Base-by-base conservation (phyloP, 2,113 vertebrate genomes). In the Muscicapa adusta region DNA sequence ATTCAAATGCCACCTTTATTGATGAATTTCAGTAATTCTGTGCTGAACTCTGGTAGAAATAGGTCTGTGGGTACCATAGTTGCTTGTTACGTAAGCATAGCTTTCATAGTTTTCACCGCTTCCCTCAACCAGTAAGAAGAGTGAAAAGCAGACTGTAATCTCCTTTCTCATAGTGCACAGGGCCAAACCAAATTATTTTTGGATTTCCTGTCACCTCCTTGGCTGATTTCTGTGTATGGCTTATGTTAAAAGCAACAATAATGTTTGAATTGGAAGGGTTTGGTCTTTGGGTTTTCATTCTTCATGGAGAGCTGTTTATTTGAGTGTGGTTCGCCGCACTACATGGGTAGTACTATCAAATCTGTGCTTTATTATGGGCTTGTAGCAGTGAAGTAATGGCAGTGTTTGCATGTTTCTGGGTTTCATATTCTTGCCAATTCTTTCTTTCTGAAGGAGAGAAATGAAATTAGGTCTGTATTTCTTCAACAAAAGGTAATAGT, bases 221-320 rank as follows among this genome's bases (percentile, higher is more conserved):
- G 96, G 91, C 94, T 92, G 95, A 95, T 96, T 97, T 92, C 95
- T 96, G 78, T 96, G 93, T 72, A 97, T 96, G 92, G 90, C 94
- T 98, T 94, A 97, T 94, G 88, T 98, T 98, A 96, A 98, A 98
- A 98, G 97, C 88, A 98, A 97, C 92, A 97, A 80, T 93, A 94
- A 96, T 98, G 93, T 98, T 98, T 98, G 91, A 97, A 93, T 96
- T 98, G 97, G 97, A 98, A 95, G 57, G 36, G 56, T 56, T 94
- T 94, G 88, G 88, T 90, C 91, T 96, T 95, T 26, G 76, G 82
- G 86, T 96, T 98, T 96, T 97, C 91, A 85, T 97, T 98, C 95
- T 97, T 97, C 57, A 16, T n/a, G 79, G 93, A 97, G 88, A 97
- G 96, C 95, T 97, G 96, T 98, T 98, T 98, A 97, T 98, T 98